Base-by-base conservation (phyloP, 2,888 invertebrate genomes). In the Serripes groenlandicus region DNA sequence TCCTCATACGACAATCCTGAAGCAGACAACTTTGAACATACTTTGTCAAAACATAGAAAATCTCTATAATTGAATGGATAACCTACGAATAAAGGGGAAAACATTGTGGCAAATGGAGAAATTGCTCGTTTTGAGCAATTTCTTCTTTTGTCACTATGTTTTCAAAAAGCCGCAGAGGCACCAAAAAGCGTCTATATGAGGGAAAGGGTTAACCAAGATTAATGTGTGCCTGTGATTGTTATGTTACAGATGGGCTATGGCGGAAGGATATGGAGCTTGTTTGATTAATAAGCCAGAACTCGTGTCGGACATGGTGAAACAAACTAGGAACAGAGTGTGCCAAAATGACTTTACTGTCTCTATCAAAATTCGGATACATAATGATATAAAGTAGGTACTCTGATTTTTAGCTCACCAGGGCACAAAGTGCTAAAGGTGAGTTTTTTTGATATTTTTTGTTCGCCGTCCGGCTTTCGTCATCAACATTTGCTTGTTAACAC, bases 251-350 rank as follows among this genome's bases (percentile, higher is more conserved):
- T 99, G 99, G 99, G 99, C 99, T 0, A 97, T 97, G 95, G 96
- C 97, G 88, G 97, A 98, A 93, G 98, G 98, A 3, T 97, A 97
- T 93, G 99, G 99, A 0, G 97, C 97, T 92, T 96, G 97, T 80
- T 95, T 99, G 87, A 95, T 99, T 28, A 96, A 96, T 15, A 96
- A 97, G 88, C 99, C 99, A 7, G 97, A 99, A 92, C 91, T 97
- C 15, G 96, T 99, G 5, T 96, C 96, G 87, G 97, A 98, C 90
- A 96, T 99, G 92, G 96, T 99, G 0, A 96, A 95, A 90, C 97
- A 97, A 90, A 96, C 98, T 23, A 96, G 97, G 91, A 97, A 97
- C 90, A 96, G 96, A 84, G 95, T 98, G 69, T 95, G 97, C 11
- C 95, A 96, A 86, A 84, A 92, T 0, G 96, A 96, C 54, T 99